Evolutionary conservation across 2,888 invertebrate genomes (phyloP).

Genomic region (Cerceris ruficornis): DNA sequence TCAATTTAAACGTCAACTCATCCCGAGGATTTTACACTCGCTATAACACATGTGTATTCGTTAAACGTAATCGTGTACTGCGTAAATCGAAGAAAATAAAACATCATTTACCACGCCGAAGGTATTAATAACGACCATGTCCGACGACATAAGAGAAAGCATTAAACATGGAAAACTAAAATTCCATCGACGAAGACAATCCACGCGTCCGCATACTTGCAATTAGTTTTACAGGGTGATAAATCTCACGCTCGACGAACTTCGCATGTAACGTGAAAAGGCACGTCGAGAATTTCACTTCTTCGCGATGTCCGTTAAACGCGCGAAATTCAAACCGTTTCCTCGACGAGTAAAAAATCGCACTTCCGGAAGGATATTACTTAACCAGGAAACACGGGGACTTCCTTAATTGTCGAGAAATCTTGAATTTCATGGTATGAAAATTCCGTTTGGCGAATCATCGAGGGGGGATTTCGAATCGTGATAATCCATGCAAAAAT

Average conservation of each 20-base stretch:
- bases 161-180: not conserved
- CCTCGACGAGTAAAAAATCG: too few relatives aligned
- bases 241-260: not conserved
- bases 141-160: not conserved
- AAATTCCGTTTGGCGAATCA: slow-evolving; percentile 27
- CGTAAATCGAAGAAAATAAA: too few relatives aligned
- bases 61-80: too few relatives aligned
- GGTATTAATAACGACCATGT: not conserved
- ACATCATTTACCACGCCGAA: too few relatives aligned
- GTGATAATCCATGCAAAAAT: slow-evolving; percentile 25
- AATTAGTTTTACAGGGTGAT: not conserved
- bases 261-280: not conserved
- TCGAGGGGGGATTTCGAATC: slow-evolving; percentile 26
- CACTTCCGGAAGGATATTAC: not conserved
- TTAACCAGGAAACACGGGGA: not conserved
- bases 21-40: too few relatives aligned
- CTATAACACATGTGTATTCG: too few relatives aligned
- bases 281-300: slow-evolving; percentile 20
- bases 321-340: not conserved
- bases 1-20: too few relatives aligned
- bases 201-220: not conserved
- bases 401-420: not conserved
- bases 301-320: not conserved
- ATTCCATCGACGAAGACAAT: not conserved
- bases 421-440: slow-evolving; percentile 3